Evolutionary conservation across 2,113 vertebrate genomes (phyloP).

Genomic region (Neofelis nebulosa): DNA sequence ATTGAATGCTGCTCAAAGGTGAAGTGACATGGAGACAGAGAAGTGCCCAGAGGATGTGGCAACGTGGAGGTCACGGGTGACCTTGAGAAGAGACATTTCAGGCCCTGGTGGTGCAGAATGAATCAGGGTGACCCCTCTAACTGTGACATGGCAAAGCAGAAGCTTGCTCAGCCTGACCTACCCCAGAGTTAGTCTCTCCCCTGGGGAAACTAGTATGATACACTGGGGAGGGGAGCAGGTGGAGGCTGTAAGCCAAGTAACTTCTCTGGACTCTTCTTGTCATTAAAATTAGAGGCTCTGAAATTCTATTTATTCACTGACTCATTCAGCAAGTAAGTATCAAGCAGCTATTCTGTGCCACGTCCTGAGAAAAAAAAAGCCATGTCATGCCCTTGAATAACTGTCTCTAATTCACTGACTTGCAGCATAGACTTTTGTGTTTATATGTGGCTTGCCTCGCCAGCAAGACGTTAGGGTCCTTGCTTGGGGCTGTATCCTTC

Average conservation of each 20-base stretch:
- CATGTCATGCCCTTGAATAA: background rate
- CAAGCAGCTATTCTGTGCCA: background rate
- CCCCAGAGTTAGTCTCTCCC: background rate
- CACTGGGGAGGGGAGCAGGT: background rate
- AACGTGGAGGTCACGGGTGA: background rate
- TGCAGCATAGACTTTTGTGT: background rate
- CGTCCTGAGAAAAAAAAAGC: background rate
- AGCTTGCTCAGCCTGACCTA: background rate
- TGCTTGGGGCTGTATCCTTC: background rate
- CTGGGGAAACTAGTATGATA: background rate
- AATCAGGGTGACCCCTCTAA: background rate
- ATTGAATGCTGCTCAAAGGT: background rate
- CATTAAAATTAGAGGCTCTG: background rate
- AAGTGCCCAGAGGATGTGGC: background rate
- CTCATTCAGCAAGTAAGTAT: background rate
- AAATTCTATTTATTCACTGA: background rate
- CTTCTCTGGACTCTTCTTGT: background rate
- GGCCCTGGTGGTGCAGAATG: background rate
- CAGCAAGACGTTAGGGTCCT: background rate
- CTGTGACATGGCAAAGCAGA: background rate
- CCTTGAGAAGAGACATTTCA: background rate
- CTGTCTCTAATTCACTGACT: background rate
- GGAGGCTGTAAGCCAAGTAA: background rate
- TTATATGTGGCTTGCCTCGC: background rate
- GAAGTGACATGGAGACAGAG: background rate